Conservation (phyloP, 1,140 invertebrate genomes). For the Zaprionus inermis region DNA sequence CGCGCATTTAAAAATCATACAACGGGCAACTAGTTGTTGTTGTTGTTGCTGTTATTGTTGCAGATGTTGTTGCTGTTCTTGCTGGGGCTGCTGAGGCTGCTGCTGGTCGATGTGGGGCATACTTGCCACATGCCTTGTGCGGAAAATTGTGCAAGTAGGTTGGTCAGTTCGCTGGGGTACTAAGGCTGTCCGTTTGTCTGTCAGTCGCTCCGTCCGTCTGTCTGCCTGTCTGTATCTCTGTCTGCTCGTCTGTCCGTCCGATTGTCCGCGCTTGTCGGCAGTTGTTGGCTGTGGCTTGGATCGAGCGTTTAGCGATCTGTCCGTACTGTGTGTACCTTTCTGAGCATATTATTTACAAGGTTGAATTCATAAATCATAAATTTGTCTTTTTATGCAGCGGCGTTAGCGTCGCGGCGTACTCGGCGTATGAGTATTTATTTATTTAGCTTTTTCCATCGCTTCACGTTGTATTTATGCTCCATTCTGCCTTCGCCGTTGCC, state of each 20-base stretch:
- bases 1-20: slow-evolving; percentile 81
- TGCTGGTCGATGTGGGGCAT: slow-evolving; percentile 74
- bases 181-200: slow-evolving; percentile 19
- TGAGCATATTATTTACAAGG: slow-evolving; percentile 83
- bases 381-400: slow-evolving; percentile 80
- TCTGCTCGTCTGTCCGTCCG: slow-evolving; percentile 8
- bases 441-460: slow-evolving; percentile 16
- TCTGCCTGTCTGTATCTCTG: slow-evolving; percentile 20
- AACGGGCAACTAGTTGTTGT: slow-evolving; percentile 58
- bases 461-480: slow-evolving; percentile 69
- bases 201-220: slow-evolving; percentile 12
- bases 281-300: slow-evolving; percentile 8
- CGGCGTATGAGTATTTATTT: slow-evolving; percentile 63
- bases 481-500: slow-evolving; percentile 35
- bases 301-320: slow-evolving; percentile 49
- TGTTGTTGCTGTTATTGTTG: slow-evolving; percentile 29
- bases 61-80: slow-evolving; percentile 34
- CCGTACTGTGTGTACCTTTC: slow-evolving; percentile 57
- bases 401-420: slow-evolving; percentile 50
- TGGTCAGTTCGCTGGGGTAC: slow-evolving; percentile 60
- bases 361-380: slow-evolving; percentile 83
- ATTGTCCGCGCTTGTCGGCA: slow-evolving; percentile 1
- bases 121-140: slow-evolving; percentile 81
- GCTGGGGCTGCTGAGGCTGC: slow-evolving; percentile 11
- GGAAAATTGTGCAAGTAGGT: slow-evolving; percentile 83